Conservation (phyloP, 2,888 invertebrate genomes). For the Venusia cambrica region DNA sequence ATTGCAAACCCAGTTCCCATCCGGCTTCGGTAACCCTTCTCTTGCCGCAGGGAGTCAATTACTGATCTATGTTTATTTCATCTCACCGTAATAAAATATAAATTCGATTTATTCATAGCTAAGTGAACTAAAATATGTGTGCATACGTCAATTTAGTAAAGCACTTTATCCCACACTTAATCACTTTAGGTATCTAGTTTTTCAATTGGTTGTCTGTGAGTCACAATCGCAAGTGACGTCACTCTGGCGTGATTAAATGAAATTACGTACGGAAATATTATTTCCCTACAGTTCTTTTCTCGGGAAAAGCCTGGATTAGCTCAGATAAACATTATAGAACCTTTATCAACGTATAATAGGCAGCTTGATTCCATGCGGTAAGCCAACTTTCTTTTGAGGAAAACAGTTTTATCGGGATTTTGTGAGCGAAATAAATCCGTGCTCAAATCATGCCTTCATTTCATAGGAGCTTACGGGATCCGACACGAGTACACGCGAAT, state of each 20-base stretch:
- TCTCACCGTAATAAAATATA: conserved; percentile 1
- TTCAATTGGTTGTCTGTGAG: conserved; percentile 12
- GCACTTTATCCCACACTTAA: not conserved
- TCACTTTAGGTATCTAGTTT: not conserved
- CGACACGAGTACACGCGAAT: too few species aligned
- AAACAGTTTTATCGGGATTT: conserved; percentile 24
- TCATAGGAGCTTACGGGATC: conserved; percentile 21
- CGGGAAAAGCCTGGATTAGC: conserved; percentile 10
- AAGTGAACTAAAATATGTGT: not conserved
- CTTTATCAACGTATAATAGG: conserved; percentile 14
- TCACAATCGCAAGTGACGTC: conserved; percentile 24
- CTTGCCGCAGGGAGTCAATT: conserved; percentile 13
- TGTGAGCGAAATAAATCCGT: conserved; percentile 26
- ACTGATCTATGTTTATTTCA: conserved; percentile 8
- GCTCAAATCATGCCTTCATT: conserved; percentile 19
- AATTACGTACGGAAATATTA: conserved; percentile 1
- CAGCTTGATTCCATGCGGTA: conserved; percentile 18
- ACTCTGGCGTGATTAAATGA: conserved; percentile 18
- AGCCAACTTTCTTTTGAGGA: conserved; percentile 25
- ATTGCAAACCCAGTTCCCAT: conserved; percentile 12
- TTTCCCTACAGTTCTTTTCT: conserved; percentile 4
- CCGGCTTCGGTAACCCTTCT: conserved; percentile 9
- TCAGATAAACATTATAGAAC: conserved; percentile 15
- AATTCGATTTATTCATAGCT: conserved; percentile 3
- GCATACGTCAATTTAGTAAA: not conserved